Evolutionary conservation across 1,140 invertebrate species (phyloP).

Genomic region (Zaprionus capensis): DNA sequence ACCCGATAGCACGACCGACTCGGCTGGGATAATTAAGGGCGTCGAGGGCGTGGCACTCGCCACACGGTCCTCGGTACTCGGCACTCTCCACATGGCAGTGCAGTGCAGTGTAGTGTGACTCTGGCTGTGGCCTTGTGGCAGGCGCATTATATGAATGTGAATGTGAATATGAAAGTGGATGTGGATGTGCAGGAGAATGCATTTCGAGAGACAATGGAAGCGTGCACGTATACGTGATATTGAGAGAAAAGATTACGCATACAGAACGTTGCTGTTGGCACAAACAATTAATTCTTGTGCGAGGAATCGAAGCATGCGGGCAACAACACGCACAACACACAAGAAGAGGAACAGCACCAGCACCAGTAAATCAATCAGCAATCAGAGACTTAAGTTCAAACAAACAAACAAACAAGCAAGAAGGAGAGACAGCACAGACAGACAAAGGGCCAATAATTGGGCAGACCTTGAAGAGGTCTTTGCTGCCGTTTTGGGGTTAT

Average conservation of each 20-base stretch:
- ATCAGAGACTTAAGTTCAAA: constrained; percentile 6
- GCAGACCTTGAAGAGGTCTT: constrained; percentile 14
- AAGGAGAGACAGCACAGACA: not conserved
- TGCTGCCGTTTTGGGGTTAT: constrained; percentile 9
- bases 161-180: not conserved
- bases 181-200: not conserved
- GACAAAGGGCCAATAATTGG: constrained; percentile 1
- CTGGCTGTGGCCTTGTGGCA: not conserved
- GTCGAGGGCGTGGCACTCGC: not conserved
- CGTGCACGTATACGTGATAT: constrained; percentile 5
- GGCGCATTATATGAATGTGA: constrained; percentile 1
- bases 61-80: not conserved
- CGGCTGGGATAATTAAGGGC: not conserved
- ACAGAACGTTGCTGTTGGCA: constrained; percentile 23
- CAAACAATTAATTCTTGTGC: not conserved
- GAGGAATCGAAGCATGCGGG: not conserved
- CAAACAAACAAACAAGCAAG: constrained; percentile 4
- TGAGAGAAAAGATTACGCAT: constrained; percentile 15
- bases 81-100: not conserved
- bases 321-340: not conserved
- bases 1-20: not conserved
- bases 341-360: not conserved
- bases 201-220: not conserved
- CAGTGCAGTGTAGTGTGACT: constrained; percentile 1
- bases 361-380: constrained; percentile 6